Base-by-base conservation (phyloP, 2,113 vertebrate species). In the Amphiprion ocellaris region DNA sequence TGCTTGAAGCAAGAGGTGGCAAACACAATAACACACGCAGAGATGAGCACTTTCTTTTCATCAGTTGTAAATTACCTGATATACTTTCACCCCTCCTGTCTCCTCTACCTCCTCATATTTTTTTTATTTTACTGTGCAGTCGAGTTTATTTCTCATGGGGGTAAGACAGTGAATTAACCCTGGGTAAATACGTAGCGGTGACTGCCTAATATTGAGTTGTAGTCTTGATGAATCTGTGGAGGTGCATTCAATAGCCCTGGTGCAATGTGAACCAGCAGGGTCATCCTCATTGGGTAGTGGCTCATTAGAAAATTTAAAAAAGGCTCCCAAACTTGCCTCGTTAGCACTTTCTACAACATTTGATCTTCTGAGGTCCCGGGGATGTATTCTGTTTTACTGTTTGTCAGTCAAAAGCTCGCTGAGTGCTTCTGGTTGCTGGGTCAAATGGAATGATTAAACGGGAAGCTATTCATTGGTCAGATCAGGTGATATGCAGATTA, bases 401-500 rank as follows among this genome's bases (percentile, higher is more conserved):
- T 83, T 81, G 60, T 63, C 85, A 79, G 73, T 83, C 64, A 70
- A 83, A 84, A 67, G 85, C 89, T 77, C 63, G 12, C 77, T 9
- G 39, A 81, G 71, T 73, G 86, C 86, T 63, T 83, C 79, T 41
- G 84, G 83, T 91, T 92, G 83, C 83, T 77, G 47, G 83, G 90
- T 88, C 77, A 90, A 90, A 90, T 69, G 61, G 72, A 81, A 80
- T 84, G 80, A 90, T 90, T 90, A 77, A 76, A 84, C 77, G 39
- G 69, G 84, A 89, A 74, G 79, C 65, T 1, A 58, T 74, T 84
- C 86, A 87, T 89, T 90, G 88, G 88, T 83, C 85, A 80, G 80
- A 89, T 87, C 89, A 83, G 75, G 86, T 82, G 85, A 87, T 83
- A 88, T 90, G 89, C 89, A 90, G 82, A 91, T 89, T 69, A 90